Base-by-base conservation (phyloP, 92 coral and sea anemone genomes). In the Porites lobata region DNA sequence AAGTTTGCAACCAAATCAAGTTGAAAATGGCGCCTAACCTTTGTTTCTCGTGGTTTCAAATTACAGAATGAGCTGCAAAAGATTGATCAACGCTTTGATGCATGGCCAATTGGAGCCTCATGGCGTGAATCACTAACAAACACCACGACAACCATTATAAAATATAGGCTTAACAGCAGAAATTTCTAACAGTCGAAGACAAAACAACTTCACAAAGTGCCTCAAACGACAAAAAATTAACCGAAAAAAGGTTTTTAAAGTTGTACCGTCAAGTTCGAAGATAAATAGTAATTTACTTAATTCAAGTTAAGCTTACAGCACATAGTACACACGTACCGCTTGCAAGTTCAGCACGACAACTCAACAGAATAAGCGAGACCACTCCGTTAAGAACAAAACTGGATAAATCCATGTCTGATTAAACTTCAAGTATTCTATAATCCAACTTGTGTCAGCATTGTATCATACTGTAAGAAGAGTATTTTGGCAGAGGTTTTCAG, bases 381-480 rank as follows among this genome's bases (percentile, higher is more conserved):
- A 56, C 17, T n/a, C 56, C 75, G 18, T 56, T 54, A 52, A 52
- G 14, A 14, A 21, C 43, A 56, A 29, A 81, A 69, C 29, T 24
- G n/a, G 86, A 24, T 1, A 56, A 57, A 58, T 32, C 77, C 86
- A 81, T 81, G 77, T 5, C 65, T 57, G 61, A 13, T 50, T 43
- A 8, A 2, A 38, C 15, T 1, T 53, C 4, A 8, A 9, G 63
- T 50, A 8, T 2, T 15, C 67, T 29, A 15, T 20, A 9, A 10
- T 21, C 24, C 54, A 56, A 13, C 11, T 54, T 54, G 57, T 56
- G 68, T 52, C 53, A 67, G 67, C 86, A 81, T 69, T 53, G 38
- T 50, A 56, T 18, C 13, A 52, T 20, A 52, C 9, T 10, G 22
- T 11, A 38, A 66, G n/a, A 64, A 9, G 4, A 53, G 6, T 24